Evolutionary conservation across 2,888 invertebrate species (phyloP).

Genomic region (Linyphia triangularis): DNA sequence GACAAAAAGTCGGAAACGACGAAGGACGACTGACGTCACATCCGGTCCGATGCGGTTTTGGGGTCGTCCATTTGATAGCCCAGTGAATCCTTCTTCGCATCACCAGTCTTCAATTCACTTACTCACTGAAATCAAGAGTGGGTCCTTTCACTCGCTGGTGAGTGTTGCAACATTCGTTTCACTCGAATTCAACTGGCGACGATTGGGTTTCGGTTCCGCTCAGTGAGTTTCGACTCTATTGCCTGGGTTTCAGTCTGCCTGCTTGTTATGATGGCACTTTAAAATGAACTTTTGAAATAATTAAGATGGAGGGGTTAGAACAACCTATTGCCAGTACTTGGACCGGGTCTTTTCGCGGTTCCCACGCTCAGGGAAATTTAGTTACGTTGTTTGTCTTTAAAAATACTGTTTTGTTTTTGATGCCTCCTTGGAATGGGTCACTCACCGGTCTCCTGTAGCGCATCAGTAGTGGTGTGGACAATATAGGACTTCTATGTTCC

Average conservation of each 20-base stretch:
- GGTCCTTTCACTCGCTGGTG: constrained; percentile 9
- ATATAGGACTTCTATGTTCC: no score
- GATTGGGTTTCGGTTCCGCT: constrained; percentile 61
- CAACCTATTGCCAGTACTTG: background rate
- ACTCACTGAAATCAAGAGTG: constrained; percentile 22
- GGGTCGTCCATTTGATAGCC: constrained; percentile 66
- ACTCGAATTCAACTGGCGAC: constrained; percentile 3
- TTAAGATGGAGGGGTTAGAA: background rate
- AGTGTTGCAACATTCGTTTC: background rate
- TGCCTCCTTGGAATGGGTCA: no score
- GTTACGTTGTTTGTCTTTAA: background rate
- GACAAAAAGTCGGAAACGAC: constrained; percentile 66
- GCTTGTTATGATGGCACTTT: constrained; percentile 9
- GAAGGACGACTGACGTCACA: constrained; percentile 73
- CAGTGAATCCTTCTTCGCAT: constrained; percentile 60
- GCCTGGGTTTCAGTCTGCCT: constrained; percentile 36
- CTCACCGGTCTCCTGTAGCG: no score
- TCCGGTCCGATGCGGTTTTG: constrained; percentile 62
- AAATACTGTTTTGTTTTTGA: background rate
- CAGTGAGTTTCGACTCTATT: constrained; percentile 1
- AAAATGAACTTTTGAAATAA: background rate
- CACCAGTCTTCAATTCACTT: constrained; percentile 61
- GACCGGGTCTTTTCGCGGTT: background rate
- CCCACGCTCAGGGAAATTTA: background rate
- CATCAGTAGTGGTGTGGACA: no score